Evolutionary conservation across 1,140 invertebrate species (phyloP).

Genomic region (Bombus soroeensis): DNA sequence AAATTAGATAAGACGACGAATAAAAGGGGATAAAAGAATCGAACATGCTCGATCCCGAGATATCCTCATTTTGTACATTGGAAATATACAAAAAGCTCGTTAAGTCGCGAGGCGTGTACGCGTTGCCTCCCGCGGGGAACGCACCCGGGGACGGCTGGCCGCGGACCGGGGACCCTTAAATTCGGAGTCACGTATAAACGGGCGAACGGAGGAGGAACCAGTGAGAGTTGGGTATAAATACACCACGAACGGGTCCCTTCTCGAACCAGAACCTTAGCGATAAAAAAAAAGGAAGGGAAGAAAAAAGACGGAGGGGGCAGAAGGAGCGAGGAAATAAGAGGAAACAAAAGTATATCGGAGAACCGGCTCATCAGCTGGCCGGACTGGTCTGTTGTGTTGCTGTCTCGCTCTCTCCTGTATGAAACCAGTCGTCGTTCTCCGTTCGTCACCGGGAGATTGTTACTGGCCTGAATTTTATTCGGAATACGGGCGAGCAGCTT

Average conservation of each 20-base stretch:
- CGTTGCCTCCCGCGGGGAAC: conserved; percentile 54
- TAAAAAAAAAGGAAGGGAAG: conserved; percentile 59
- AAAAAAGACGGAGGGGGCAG: conserved; percentile 18
- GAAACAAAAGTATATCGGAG: conserved; percentile 79
- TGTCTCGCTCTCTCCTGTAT: conserved; percentile 55
- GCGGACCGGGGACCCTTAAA: conserved; percentile 58
- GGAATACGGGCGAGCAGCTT: conserved; percentile 57
- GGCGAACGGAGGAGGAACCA: conserved; percentile 61
- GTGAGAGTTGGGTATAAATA: conserved; percentile 78
- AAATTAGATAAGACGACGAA: neutral
- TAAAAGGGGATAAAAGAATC: conserved; percentile 2
- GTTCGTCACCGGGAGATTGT: conserved; percentile 65
- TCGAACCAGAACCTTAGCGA: conserved; percentile 63
- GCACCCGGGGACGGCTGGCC: neutral
- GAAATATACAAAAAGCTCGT: conserved; percentile 68
- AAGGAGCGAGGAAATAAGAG: conserved; percentile 63
- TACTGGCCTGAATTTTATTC: conserved; percentile 80
- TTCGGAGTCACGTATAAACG: conserved; percentile 59
- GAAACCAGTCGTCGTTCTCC: conserved; percentile 47
- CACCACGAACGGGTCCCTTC: conserved; percentile 70
- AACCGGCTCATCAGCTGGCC: conserved; percentile 82
- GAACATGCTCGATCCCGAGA: conserved; percentile 26
- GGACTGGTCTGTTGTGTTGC: conserved; percentile 78
- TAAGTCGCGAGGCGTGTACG: conserved; percentile 64
- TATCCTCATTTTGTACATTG: neutral